phyloP scores from a whole-genome alignment of 2,888 invertebrate species.

The Syrista parreyssii region DNA sequence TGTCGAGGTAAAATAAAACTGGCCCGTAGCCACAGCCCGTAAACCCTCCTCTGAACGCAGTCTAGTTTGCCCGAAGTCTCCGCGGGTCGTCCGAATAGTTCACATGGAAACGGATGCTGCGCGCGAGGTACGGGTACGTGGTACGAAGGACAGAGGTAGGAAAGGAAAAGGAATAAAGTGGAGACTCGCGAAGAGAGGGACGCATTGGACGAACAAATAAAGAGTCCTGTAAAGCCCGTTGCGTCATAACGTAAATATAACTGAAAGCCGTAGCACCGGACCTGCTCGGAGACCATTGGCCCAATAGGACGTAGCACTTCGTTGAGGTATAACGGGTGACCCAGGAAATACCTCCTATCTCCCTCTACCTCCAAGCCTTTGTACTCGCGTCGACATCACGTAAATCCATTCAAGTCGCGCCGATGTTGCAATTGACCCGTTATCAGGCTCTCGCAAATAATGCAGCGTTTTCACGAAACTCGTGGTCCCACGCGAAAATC shows the following conservation, averaged over 20 bases:
- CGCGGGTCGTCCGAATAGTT: not conserved
- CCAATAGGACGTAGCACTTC: not conserved
- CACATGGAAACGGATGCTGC: not conserved
- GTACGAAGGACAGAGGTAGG: too few species aligned
- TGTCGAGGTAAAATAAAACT: conserved; percentile 21
- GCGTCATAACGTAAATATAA: conserved; percentile 25
- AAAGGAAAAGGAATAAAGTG: not conserved
- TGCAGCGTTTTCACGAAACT: not conserved
- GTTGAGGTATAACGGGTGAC: not conserved
- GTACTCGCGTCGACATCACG: not conserved
- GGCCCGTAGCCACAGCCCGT: conserved; percentile 21
- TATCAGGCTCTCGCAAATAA: not conserved
- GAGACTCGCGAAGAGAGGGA: not conserved
- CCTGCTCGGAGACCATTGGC: not conserved
- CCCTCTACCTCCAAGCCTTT: conserved; percentile 10
- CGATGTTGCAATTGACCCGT: not conserved
- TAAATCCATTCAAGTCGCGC: not conserved
- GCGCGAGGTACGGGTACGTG: not conserved
- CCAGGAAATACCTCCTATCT: not conserved
- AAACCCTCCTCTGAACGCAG: not conserved
- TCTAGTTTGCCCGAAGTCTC: not conserved
- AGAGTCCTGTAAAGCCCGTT: conserved; percentile 22
- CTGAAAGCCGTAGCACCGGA: not conserved
- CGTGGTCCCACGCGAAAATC: too few species aligned
- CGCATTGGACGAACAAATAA: conserved; percentile 11